Conservation (phyloP, 2,888 invertebrate genomes). For the Serripes groenlandicus region DNA sequence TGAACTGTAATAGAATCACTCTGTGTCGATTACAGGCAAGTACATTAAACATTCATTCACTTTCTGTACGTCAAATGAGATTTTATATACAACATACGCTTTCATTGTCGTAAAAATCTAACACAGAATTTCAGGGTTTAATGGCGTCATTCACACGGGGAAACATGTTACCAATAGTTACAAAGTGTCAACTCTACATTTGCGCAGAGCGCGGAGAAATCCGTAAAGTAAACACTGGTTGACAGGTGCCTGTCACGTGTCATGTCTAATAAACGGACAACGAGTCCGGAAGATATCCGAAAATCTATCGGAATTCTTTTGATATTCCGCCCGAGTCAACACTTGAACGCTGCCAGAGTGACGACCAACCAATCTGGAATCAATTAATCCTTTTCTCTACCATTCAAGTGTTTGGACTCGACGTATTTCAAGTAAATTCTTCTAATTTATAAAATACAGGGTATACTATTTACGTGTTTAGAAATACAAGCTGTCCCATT, state of each 20-base stretch:
- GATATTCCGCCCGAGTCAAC: conserved; percentile 23
- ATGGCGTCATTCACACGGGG: conserved; percentile 10
- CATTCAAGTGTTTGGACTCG: too few species aligned
- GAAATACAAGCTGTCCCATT: too few species aligned
- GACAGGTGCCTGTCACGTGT: conserved; percentile 23
- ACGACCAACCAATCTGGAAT: conserved; percentile 8
- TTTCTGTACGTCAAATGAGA: too few species aligned
- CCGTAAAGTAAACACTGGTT: conserved; percentile 25
- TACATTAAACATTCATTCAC: too few species aligned
- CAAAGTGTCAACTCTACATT: conserved; percentile 18
- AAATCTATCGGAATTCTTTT: conserved; percentile 27
- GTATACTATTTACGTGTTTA: too few species aligned
- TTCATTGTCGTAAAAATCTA: background rate
- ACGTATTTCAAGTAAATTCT: too few species aligned
- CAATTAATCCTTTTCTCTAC: background rate
- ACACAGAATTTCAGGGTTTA: background rate
- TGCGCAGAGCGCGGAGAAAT: conserved; percentile 15
- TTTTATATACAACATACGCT: background rate
- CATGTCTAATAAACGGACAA: conserved; percentile 7
- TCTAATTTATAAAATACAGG: too few species aligned
- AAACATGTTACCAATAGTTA: background rate
- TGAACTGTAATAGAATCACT: too few species aligned
- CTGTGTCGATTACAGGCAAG: too few species aligned
- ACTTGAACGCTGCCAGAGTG: conserved; percentile 11
- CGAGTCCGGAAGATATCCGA: conserved; percentile 3